A percentile compares a stretch with the other conserved stretches of the same genome.
Evolutionary conservation across 2,888 invertebrate genomes (phyloP).

Genomic region (Zele albiditarsus): DNA sequence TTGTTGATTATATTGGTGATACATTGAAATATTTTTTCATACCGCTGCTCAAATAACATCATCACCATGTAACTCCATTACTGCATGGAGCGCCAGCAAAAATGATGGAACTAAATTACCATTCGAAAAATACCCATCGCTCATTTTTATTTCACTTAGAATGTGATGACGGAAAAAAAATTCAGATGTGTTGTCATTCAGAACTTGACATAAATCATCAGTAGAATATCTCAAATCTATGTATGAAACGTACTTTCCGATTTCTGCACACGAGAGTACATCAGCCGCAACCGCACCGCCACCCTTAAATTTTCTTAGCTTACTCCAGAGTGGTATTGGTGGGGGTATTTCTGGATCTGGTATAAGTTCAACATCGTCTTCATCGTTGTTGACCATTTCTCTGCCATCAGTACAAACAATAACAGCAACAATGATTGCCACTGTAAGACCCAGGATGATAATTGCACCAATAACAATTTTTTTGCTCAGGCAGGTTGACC

Average conservation of each 20-base stretch:
- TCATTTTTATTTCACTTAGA: no score
- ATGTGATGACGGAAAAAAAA: neutral
- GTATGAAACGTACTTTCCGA: slow-evolving; percentile 80
- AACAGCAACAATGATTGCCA: slow-evolving; percentile 71
- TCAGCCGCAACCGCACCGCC: slow-evolving; percentile 87
- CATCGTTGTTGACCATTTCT: slow-evolving; percentile 53
- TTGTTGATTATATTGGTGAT: no score
- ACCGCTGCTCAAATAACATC: no score
- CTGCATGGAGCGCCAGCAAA: no score
- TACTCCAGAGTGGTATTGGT: slow-evolving; percentile 80
- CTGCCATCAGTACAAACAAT: slow-evolving; percentile 60
- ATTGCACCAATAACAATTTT: slow-evolving; percentile 31
- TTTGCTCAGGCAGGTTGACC: slow-evolving; percentile 36
- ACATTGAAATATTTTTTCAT: no score
- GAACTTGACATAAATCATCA: no score
- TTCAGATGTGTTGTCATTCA: neutral
- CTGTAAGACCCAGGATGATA: slow-evolving; percentile 52
- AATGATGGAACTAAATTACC: no score
- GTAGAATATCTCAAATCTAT: no score
- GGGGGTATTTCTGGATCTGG: slow-evolving; percentile 79
- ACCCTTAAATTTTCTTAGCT: slow-evolving; percentile 78
- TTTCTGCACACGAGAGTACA: slow-evolving; percentile 81
- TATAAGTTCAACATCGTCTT: slow-evolving; percentile 51
- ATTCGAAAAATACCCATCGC: no score
- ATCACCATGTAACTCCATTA: no score